Evolutionary conservation across 2,888 invertebrate species (phyloP).

Genomic region (Rhagonycha fulva): DNA sequence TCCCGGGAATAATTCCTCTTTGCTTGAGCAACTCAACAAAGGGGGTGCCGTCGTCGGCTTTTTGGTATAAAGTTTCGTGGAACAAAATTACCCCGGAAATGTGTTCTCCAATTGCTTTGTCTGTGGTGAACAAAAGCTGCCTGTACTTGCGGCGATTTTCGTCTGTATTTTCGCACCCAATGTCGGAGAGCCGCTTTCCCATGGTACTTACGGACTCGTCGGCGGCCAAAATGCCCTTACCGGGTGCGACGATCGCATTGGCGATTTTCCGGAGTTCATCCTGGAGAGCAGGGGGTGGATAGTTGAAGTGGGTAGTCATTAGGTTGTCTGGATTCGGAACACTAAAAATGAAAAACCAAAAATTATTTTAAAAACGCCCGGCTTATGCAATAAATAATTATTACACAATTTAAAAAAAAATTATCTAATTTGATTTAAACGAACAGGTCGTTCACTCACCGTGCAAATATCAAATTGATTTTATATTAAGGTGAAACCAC

Average conservation of each 20-base stretch:
- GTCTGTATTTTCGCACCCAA: conserved; percentile 89
- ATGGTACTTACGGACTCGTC: conserved; percentile 94
- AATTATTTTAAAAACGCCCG: not conserved
- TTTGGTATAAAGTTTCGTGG: conserved; percentile 70
- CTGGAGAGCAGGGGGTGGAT: conserved; percentile 81
- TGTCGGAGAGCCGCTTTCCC: conserved; percentile 84
- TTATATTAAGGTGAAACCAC: not conserved
- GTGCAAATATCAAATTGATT: not conserved
- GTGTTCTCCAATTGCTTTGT: conserved; percentile 54
- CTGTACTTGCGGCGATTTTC: conserved; percentile 79
- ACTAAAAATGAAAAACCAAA: not conserved
- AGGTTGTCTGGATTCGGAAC: conserved; percentile 14
- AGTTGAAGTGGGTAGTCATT: conserved; percentile 58
- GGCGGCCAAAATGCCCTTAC: conserved; percentile 95
- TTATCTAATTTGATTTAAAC: not conserved
- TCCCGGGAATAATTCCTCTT: conserved; percentile 61
- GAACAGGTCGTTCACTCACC: not conserved
- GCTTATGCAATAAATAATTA: not conserved
- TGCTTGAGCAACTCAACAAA: conserved; percentile 59
- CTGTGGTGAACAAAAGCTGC: conserved; percentile 63
- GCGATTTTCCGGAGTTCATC: conserved; percentile 86
- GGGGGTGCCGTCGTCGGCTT: conserved; percentile 60
- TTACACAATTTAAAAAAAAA: not conserved
- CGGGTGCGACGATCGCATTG: conserved; percentile 85
- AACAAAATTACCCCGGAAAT: conserved; percentile 71